These are phyloP conservation scores for Drosophila yooni DNA, from an alignment of 2,888 invertebrate genomes.

Conservation along the genomic window DNA sequence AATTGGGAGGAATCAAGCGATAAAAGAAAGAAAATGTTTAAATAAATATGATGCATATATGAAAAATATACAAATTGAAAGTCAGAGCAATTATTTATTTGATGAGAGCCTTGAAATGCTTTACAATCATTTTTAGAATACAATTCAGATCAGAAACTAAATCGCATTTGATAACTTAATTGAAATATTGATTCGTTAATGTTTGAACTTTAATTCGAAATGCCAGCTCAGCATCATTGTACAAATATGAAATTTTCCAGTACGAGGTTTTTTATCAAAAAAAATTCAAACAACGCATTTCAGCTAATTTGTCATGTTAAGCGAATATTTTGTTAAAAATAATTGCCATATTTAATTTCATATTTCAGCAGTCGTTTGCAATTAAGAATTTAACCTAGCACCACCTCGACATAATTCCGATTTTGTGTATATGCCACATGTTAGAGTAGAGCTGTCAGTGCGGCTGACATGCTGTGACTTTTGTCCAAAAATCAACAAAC, in stretches of 20 bases:
- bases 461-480: constrained; percentile 50
- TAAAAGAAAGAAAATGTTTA: not conserved
- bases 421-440: constrained; percentile 2
- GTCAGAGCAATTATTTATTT: not conserved
- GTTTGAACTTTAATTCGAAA: not conserved
- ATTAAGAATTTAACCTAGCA: constrained; percentile 7
- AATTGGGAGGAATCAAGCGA: constrained; percentile 4
- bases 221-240: not conserved
- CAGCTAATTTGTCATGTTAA: constrained; percentile 23
- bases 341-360: constrained; percentile 19
- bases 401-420: not conserved
- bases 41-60: not conserved
- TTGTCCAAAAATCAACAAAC: constrained; percentile 60
- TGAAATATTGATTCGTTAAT: not conserved
- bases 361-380: constrained; percentile 12
- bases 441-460: constrained; percentile 23
- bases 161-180: not conserved
- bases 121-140: not conserved
- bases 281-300: constrained; percentile 1
- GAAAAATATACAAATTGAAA: not conserved
- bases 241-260: not conserved
- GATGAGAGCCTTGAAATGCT: not conserved
- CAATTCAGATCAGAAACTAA: not conserved
- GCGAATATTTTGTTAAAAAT: constrained; percentile 1
- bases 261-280: not conserved